A percentile compares a stretch with the other conserved stretches of the same genome.
phyloP scores from a whole-genome alignment of 2,888 invertebrate species.

The Disparrhopalites patrizii region DNA sequence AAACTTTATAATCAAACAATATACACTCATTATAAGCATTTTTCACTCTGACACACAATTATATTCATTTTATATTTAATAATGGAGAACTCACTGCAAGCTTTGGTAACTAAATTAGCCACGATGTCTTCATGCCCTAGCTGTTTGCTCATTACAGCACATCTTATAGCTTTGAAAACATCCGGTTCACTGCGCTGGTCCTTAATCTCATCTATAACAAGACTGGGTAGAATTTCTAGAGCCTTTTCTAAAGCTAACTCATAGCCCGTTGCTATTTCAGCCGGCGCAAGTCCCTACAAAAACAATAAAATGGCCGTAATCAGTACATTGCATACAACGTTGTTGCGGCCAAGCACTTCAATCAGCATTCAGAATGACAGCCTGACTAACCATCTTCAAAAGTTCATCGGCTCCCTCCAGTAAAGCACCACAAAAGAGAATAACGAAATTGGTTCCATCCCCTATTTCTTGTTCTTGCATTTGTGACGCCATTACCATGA shows the following conservation, averaged over 20 bases:
- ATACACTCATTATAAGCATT: background rate
- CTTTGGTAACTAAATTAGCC: slow-evolving; percentile 75
- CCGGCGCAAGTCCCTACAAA: slow-evolving; percentile 81
- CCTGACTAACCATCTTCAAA: slow-evolving; percentile 65
- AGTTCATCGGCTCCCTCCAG: slow-evolving; percentile 89
- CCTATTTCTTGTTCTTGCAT: slow-evolving; percentile 99
- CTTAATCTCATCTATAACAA: slow-evolving; percentile 74
- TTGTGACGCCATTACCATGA: slow-evolving; percentile 92
- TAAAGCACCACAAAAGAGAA: slow-evolving; percentile 88
- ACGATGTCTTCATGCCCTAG: slow-evolving; percentile 95
- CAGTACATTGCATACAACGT: background rate
- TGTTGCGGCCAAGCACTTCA: background rate
- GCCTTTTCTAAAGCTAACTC: slow-evolving; percentile 85
- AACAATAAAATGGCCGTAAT: slow-evolving; percentile 15
- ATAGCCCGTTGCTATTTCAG: slow-evolving; percentile 94
- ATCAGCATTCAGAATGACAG: no score
- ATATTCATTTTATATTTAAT: no score
- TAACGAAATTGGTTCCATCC: slow-evolving; percentile 97
- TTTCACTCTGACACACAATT: no score
- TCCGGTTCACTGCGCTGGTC: slow-evolving; percentile 62
- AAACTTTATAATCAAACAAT: no score
- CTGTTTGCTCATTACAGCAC: slow-evolving; percentile 95
- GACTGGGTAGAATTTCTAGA: slow-evolving; percentile 78
- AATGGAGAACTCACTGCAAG: slow-evolving; percentile 59
- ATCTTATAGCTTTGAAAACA: slow-evolving; percentile 68